phyloP scores from a whole-genome alignment of 2,888 invertebrate genomes.

The Chymomyza amoena region DNA sequence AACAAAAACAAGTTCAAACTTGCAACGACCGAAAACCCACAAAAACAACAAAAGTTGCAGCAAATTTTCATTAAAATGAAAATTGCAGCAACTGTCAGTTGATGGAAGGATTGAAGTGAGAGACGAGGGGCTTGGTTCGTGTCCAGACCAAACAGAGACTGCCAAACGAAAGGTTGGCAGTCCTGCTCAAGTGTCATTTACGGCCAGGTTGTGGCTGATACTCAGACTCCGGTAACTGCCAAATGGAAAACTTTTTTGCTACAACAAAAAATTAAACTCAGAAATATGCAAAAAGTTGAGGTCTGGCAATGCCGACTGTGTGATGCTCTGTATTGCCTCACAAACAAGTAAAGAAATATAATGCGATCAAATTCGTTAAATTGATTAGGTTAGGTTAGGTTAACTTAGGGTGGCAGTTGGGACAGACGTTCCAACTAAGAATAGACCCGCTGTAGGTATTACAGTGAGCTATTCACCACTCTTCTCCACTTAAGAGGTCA shows the following conservation, averaged over 20 bases:
- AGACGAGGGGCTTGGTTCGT: background rate
- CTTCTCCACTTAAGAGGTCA: no score
- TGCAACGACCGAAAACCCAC: conserved; percentile 4
- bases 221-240: background rate
- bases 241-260: background rate
- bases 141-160: background rate
- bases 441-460: no score
- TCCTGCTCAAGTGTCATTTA: conserved; percentile 6
- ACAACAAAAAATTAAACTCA: background rate
- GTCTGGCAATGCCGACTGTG: no score
- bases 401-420: no score
- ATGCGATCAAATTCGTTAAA: no score
- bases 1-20: conserved; percentile 28
- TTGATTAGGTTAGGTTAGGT: no score
- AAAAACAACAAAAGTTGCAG: background rate
- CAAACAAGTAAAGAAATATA: no score
- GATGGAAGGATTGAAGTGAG: background rate
- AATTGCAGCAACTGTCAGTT: conserved; percentile 15
- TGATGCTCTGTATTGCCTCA: no score
- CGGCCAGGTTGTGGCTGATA: conserved; percentile 4
- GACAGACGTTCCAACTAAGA: no score
- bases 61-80: conserved; percentile 37
- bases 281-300: no score
- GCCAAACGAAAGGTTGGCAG: background rate
- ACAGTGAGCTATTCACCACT: no score